Conservation (phyloP, 2,797 vertebrate species). For the Remorina albescens region DNA sequence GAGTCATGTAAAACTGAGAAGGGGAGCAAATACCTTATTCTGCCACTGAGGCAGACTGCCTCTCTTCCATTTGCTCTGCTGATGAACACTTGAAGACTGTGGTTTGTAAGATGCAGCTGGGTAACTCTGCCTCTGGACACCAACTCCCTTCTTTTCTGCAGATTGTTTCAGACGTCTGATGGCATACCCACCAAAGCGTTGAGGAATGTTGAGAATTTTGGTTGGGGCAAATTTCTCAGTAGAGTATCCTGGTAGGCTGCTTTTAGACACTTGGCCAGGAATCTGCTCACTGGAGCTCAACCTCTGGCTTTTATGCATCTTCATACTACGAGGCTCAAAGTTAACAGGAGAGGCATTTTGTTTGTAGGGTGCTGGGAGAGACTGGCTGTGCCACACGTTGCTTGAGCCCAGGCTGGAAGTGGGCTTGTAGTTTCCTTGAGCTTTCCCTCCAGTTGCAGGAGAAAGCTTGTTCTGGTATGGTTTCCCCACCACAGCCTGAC, state of each 20-base stretch:
- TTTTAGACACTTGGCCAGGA: background rate
- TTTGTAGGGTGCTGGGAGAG: background rate
- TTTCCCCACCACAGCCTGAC: background rate
- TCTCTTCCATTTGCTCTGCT: conserved; percentile 1
- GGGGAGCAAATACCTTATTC: background rate
- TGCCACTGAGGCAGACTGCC: fast-evolving
- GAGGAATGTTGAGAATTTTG: conserved; percentile 34
- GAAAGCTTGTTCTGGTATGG: fast-evolving
- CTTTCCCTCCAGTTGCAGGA: background rate
- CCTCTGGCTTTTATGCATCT: no score
- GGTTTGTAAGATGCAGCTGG: background rate
- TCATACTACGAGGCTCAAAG: background rate
- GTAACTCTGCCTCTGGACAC: background rate
- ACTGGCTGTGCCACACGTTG: background rate
- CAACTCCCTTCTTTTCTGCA: background rate
- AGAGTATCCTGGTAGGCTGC: background rate
- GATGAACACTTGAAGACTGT: background rate
- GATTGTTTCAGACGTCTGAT: conserved; percentile 51
- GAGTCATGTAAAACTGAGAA: no score
- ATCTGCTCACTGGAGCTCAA: background rate
- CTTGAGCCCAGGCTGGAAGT: background rate
- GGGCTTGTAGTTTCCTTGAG: background rate
- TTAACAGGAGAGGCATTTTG: fast-evolving
- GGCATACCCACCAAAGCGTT: conserved; percentile 15
- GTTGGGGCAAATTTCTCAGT: background rate